A percentile compares a stretch with the other conserved stretches of the same genome.
Conservation (phyloP, 2,113 vertebrate genomes). For the Laticauda colubrina region DNA sequence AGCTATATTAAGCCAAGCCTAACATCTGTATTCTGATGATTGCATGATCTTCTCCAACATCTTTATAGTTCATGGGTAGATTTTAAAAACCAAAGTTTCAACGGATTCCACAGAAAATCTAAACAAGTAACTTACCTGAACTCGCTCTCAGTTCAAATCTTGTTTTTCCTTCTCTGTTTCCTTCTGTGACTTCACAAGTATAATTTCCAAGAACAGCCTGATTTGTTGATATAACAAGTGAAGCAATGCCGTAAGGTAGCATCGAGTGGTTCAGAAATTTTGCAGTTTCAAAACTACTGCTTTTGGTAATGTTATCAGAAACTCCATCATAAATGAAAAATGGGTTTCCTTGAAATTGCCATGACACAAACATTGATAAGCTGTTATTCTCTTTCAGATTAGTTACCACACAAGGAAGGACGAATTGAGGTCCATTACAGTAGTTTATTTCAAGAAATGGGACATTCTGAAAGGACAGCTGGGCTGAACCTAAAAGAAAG, state of each 20-base stretch:
- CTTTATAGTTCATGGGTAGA: background rate
- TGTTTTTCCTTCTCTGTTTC: constrained; percentile 64
- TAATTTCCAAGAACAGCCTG: constrained; percentile 68
- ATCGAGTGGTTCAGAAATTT: background rate
- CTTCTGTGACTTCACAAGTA: constrained; percentile 70
- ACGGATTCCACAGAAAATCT: background rate
- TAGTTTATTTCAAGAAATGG: constrained; percentile 38
- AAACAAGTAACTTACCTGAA: constrained; percentile 57
- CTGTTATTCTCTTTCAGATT: constrained; percentile 40
- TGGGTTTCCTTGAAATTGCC: constrained; percentile 45
- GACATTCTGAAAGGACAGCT: constrained; percentile 43
- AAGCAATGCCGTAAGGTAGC: constrained; percentile 60
- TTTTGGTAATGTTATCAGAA: accelerated
- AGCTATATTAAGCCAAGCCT: background rate
- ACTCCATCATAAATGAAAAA: constrained; percentile 60
- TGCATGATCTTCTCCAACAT: background rate
- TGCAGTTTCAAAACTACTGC: background rate
- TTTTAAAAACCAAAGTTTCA: background rate
- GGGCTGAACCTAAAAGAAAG: constrained; percentile 70
- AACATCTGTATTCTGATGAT: background rate
- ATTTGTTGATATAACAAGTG: constrained; percentile 40
- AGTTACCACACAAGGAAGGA: constrained; percentile 66
- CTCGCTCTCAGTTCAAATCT: constrained; percentile 49
- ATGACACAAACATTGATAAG: constrained; percentile 51
- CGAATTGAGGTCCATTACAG: constrained; percentile 56